phyloP scores from a whole-genome alignment of 2,888 invertebrate genomes.

The Amorpha juglandis region DNA sequence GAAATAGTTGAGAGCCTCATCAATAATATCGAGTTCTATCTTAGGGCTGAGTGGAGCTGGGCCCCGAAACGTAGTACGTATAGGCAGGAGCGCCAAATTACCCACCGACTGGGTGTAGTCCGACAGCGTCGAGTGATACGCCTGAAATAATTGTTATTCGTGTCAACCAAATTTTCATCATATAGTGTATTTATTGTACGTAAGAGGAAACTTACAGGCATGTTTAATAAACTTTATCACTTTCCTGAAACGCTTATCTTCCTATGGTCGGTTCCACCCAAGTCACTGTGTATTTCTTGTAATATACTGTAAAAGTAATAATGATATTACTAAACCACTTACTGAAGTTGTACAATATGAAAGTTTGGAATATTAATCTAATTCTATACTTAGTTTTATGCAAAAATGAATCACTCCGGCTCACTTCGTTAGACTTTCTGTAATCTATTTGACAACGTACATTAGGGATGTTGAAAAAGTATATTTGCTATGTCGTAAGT shows the following conservation, averaged over 20 bases:
- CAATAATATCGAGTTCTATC: conserved; percentile 95
- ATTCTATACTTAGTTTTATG: too few species aligned
- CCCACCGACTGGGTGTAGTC: conserved; percentile 91
- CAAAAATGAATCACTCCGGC: too few species aligned
- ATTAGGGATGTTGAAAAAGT: too few species aligned
- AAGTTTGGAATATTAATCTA: background rate
- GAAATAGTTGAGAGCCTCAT: conserved; percentile 98
- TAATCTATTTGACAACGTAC: too few species aligned
- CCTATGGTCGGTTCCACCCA: background rate
- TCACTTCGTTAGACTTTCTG: too few species aligned
- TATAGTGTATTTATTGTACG: background rate
- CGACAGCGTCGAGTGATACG: conserved; percentile 96
- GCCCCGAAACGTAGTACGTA: conserved; percentile 95
- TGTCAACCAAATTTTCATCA: background rate
- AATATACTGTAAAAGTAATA: conserved; percentile 4
- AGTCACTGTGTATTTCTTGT: background rate
- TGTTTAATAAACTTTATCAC: conserved; percentile 35
- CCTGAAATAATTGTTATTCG: conserved; percentile 81
- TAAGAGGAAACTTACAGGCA: conserved; percentile 50
- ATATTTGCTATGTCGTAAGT: too few species aligned
- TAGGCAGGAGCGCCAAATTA: conserved; percentile 96
- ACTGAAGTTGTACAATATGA: background rate
- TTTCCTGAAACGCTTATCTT: conserved; percentile 20
- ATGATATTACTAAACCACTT: too few species aligned
- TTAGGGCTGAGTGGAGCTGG: conserved; percentile 90